Base-by-base conservation (phyloP, 2,113 vertebrate genomes). In the Nothocercus julius region DNA sequence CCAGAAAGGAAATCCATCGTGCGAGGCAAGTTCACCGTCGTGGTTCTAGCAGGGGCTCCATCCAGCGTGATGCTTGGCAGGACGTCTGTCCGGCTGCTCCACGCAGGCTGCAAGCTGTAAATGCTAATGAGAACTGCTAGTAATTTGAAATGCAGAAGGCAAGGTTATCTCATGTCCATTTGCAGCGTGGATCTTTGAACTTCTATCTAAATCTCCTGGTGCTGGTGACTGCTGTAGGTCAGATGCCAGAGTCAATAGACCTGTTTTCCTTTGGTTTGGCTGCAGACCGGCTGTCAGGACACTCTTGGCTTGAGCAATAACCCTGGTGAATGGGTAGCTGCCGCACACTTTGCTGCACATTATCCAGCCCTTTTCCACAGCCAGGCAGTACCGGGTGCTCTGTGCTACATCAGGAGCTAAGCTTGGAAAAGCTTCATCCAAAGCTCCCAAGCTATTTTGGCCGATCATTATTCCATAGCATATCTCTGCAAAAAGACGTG, bases 21-120 rank as follows among this genome's bases (percentile, higher is more conserved):
- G 4, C 84, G 14, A 94, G 92, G 96, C 83, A 45, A 92, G 92
- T 45, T 42, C 82, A 9, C 0, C 4, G 61, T 45, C 70, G 5
- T 2, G 0, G 10, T 7, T 20, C 66, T 59, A 18, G 16, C 7
- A 0, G 2, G 36, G 36, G 15, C 27, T 38, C 51, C 17, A 18
- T 17, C 18, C 2, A 15, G 11, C 16, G 2, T 1, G 51, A 3
- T 36, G 59, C 5, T 45, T 80, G 14, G 2, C 0, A 0, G 4
- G 25, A 64, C 0, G 0, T 5, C 51, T 78, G 61, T 18, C 24
- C 25, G 9, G 0, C 51, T 58, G 24, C 0, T 11, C 45, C 25
- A 76, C 81, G 1, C 4, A 1, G 19, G 22, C 6, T 72, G 51
- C 27, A 28, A 8, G 61, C 13, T n/a, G 45, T 9, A 27, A 59